A percentile compares a stretch with the other conserved stretches of the same genome.
Conservation (phyloP, 1,140 invertebrate genomes). For the Neoseiulus cucumeris region DNA sequence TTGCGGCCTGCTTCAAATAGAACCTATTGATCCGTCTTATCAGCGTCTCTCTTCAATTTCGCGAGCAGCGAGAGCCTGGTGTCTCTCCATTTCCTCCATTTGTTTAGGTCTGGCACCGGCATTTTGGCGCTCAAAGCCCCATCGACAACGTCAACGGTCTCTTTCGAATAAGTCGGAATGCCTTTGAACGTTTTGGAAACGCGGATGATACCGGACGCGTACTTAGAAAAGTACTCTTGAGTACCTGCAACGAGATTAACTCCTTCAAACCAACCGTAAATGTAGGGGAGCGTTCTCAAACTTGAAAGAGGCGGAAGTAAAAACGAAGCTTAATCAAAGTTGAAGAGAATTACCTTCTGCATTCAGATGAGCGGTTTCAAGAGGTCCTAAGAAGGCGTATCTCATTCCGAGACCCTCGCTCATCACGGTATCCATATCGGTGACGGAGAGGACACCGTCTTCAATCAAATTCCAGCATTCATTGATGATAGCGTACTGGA, state of each 20-base stretch:
- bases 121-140: slow-evolving; percentile 47
- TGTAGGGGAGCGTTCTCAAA: not conserved
- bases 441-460: slow-evolving; percentile 58
- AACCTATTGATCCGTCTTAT: no score
- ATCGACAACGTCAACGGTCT: slow-evolving; percentile 23
- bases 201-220: slow-evolving; percentile 29
- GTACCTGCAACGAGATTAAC: slow-evolving; percentile 33
- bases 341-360: slow-evolving; percentile 46
- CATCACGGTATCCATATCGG: slow-evolving; percentile 81
- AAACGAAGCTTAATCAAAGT: slow-evolving; percentile 19
- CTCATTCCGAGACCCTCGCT: slow-evolving; percentile 78
- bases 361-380: slow-evolving; percentile 86
- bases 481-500: slow-evolving; percentile 87
- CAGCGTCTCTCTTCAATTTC: slow-evolving; percentile 47
- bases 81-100: slow-evolving; percentile 61
- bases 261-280: not conserved
- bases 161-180: slow-evolving; percentile 48
- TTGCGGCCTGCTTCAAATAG: no score
- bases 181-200: slow-evolving; percentile 25
- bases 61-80: slow-evolving; percentile 56
- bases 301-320: not conserved
- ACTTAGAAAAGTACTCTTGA: slow-evolving; percentile 46
- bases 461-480: slow-evolving; percentile 72
- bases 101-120: slow-evolving; percentile 48
- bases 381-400: slow-evolving; percentile 79